Evolutionary conservation across 2,888 invertebrate genomes (phyloP).

Genomic region (Nomada lathburiana): DNA sequence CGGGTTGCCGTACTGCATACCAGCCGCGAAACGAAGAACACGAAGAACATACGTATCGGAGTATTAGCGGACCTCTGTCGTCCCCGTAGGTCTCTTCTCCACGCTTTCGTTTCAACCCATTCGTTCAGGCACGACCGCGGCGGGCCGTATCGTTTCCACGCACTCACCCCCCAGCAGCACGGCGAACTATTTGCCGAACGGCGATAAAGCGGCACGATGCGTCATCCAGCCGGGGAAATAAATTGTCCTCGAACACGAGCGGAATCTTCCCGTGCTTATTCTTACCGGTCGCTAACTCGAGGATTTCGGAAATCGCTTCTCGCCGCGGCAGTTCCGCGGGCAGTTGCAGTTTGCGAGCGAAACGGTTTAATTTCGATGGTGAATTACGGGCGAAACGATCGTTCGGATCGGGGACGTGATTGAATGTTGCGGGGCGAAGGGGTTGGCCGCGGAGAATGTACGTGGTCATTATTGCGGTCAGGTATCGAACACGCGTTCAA

Average conservation of each 20-base stretch:
- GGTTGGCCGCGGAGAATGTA: background rate
- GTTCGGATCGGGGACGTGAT: background rate
- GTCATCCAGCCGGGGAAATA: conserved; percentile 68
- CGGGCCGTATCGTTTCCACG: conserved; percentile 57
- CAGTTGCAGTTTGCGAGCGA: background rate
- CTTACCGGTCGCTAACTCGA: conserved; percentile 54
- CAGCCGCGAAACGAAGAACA: conserved; percentile 72
- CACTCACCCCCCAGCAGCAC: conserved; percentile 46
- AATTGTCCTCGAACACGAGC: conserved; percentile 68
- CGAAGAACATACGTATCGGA: conserved; percentile 82
- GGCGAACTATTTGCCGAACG: conserved; percentile 69
- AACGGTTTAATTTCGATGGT: conserved; percentile 32
- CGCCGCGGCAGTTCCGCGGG: conserved; percentile 26
- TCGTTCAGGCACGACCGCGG: conserved; percentile 51
- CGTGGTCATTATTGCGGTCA: background rate
- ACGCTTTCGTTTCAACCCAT: conserved; percentile 66
- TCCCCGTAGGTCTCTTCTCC: conserved; percentile 54
- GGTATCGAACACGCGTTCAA: no score
- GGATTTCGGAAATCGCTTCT: conserved; percentile 56
- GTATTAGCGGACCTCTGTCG: conserved; percentile 79
- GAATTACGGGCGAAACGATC: background rate
- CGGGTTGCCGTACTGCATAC: conserved; percentile 70
- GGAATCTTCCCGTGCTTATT: conserved; percentile 70
- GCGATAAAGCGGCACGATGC: conserved; percentile 71
- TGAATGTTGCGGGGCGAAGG: background rate